These are phyloP conservation scores for Galeruca laticollis DNA, from an alignment of 2,888 invertebrate genomes.

Conservation along the genomic window DNA sequence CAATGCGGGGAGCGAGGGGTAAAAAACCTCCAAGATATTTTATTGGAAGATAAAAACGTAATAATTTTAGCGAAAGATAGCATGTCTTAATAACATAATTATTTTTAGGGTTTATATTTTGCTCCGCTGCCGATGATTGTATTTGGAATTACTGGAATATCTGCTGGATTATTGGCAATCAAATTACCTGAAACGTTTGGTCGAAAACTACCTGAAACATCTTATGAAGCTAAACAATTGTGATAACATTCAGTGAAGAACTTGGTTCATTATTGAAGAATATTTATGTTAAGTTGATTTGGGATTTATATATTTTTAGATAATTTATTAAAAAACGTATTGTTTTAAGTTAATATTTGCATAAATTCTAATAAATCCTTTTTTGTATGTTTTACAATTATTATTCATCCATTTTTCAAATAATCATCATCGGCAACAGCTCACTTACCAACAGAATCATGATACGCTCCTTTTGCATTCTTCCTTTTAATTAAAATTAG, in stretches of 20 bases:
- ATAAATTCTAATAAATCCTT: too few species aligned
- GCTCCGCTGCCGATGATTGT: conserved; percentile 64
- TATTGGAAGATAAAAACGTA: not conserved
- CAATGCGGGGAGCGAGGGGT: not conserved
- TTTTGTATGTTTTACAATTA: too few species aligned
- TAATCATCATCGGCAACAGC: too few species aligned
- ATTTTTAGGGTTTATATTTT: conserved; percentile 67
- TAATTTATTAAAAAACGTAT: too few species aligned
- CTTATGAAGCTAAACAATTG: conserved; percentile 66
- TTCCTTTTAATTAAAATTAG: too few species aligned
- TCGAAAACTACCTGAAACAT: conserved; percentile 73
- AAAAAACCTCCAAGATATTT: not conserved
- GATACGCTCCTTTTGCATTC: too few species aligned
- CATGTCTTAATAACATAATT: not conserved
- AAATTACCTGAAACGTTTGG: conserved; percentile 75
- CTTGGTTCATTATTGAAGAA: not conserved
- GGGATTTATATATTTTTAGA: too few species aligned
- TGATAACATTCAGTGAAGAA: conserved; percentile 1
- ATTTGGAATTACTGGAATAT: conserved; percentile 69
- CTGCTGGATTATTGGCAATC: conserved; percentile 70
- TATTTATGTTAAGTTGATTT: not conserved
- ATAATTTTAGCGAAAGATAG: not conserved
- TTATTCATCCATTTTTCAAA: too few species aligned
- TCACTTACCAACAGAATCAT: too few species aligned
- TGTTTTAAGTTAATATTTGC: too few species aligned